phyloP scores from a whole-genome alignment of 1,140 invertebrate genomes.

The Drosophila kepulauana region DNA sequence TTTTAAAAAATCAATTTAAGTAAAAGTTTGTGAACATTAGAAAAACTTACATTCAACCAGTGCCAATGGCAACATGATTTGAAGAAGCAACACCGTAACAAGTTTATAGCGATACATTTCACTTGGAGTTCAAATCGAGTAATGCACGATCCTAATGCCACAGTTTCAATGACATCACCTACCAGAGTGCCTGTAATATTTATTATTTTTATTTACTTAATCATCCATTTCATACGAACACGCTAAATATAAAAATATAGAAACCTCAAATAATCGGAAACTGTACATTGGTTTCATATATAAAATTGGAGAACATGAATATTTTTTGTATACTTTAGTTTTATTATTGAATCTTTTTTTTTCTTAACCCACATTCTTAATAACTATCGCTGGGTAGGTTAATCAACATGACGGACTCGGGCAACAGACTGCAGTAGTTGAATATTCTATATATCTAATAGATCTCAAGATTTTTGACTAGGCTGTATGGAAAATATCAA shows the following conservation, averaged over 20 bases:
- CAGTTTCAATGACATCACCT: neutral
- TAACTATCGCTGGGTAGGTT: too few species aligned
- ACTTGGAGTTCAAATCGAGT: too few species aligned
- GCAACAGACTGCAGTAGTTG: too few species aligned
- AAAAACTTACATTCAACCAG: slow-evolving; percentile 26
- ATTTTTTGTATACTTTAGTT: too few species aligned
- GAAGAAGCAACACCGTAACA: neutral
- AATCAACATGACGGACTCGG: too few species aligned
- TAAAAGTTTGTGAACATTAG: too few species aligned
- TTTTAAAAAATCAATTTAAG: neutral
- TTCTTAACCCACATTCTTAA: too few species aligned
- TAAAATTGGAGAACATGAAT: neutral
- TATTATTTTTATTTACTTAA: neutral
- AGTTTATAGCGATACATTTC: slow-evolving; percentile 23
- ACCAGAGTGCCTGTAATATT: neutral
- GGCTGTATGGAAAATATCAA: too few species aligned
- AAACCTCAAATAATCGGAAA: slow-evolving; percentile 1
- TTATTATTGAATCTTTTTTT: too few species aligned
- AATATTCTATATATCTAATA: too few species aligned
- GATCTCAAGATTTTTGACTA: too few species aligned
- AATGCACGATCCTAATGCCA: neutral
- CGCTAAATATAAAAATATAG: neutral
- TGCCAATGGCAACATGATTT: neutral
- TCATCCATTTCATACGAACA: neutral
- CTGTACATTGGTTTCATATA: neutral